These are phyloP conservation scores for Hyppa rectilinea DNA, from an alignment of 2,888 invertebrate species.

Conservation along the genomic window DNA sequence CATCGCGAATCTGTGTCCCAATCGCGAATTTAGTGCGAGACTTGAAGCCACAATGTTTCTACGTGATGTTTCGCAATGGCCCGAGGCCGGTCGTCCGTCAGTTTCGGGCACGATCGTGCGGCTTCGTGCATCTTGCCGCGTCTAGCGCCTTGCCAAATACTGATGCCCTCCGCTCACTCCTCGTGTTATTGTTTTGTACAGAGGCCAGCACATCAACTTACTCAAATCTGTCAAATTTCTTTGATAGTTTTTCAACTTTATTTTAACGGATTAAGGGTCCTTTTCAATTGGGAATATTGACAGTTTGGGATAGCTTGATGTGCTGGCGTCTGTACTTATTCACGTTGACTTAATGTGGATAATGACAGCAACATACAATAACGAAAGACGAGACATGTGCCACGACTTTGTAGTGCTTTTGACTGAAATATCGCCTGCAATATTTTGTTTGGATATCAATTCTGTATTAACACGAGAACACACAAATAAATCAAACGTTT, in stretches of 20 bases:
- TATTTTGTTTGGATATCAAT: constrained; percentile 42
- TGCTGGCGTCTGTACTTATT: no score
- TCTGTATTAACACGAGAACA: constrained; percentile 18
- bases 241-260: no score
- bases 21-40: constrained; percentile 85
- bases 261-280: no score
- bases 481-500: constrained; percentile 32
- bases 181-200: constrained; percentile 59
- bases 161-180: constrained; percentile 64
- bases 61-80: constrained; percentile 83
- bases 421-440: constrained; percentile 13
- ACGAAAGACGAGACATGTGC: constrained; percentile 29
- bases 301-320: no score
- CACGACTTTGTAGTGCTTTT: constrained; percentile 13
- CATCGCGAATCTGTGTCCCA: constrained; percentile 81
- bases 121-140: constrained; percentile 76
- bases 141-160: constrained; percentile 74
- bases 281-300: no score
- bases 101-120: constrained; percentile 83
- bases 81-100: constrained; percentile 84
- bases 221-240: no score
- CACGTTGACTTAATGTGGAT: constrained; percentile 62
- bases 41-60: constrained; percentile 82
- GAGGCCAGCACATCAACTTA: no score
- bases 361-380: constrained; percentile 59